Conservation (phyloP, 2,113 vertebrate genomes). For the Sciurus niger region DNA sequence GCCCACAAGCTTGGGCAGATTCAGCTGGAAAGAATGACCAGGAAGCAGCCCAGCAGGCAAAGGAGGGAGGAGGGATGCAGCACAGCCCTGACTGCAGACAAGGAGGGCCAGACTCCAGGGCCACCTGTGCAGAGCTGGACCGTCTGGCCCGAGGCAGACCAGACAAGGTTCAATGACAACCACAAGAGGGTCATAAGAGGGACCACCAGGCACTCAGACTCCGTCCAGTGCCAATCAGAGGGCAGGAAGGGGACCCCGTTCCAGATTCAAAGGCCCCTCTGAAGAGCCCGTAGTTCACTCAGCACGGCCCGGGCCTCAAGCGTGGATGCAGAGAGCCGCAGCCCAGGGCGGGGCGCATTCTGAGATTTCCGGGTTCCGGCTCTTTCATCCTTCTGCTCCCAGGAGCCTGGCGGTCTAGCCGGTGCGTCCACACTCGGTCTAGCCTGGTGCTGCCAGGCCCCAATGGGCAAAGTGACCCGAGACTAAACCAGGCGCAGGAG, state of each 20-base stretch:
- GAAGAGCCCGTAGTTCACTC: background rate
- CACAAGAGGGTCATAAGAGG: background rate
- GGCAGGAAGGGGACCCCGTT: background rate
- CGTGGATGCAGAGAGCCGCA: rapidly evolving
- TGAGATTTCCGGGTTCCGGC: background rate
- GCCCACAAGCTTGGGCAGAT: rapidly evolving
- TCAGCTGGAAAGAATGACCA: background rate
- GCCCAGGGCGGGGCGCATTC: no score
- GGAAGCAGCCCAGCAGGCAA: no score
- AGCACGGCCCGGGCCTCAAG: no score
- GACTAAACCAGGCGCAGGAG: background rate
- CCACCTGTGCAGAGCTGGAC: no score
- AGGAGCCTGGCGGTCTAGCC: background rate
- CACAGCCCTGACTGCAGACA: background rate
- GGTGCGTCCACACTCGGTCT: no score
- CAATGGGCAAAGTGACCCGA: background rate
- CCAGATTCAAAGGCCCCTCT: rapidly evolving
- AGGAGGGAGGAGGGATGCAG: background rate
- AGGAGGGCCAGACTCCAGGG: background rate
- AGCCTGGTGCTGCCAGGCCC: background rate
- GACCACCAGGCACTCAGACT: rapidly evolving
- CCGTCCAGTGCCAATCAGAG: rapidly evolving
- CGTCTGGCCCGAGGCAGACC: background rate
- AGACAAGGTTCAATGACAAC: rapidly evolving
- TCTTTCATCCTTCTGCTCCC: rapidly evolving